Conservation (phyloP, 1,140 invertebrate species). For the Copidosoma floridanum region DNA sequence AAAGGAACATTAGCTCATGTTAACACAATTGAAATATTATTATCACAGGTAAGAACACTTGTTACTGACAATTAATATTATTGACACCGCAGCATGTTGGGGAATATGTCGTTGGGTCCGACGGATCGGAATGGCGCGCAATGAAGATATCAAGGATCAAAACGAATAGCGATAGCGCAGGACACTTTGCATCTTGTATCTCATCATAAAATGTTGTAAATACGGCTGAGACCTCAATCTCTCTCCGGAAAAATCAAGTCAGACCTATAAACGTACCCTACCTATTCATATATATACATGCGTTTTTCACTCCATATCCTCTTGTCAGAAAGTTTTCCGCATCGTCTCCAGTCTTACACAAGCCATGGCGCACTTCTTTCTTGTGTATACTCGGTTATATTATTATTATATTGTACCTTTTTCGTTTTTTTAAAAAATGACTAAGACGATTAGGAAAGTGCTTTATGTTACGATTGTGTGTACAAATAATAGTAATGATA, state of each 20-base stretch:
- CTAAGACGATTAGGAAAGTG: background rate
- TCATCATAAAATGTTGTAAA: conserved; percentile 21
- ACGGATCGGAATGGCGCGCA: too few species aligned
- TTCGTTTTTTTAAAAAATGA: too few species aligned
- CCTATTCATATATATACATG: background rate
- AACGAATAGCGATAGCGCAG: conserved; percentile 9
- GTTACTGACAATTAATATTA: conserved; percentile 44
- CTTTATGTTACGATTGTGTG: conserved; percentile 10
- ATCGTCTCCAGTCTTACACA: background rate
- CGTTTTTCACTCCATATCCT: too few species aligned
- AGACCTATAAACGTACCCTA: background rate
- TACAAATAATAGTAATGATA: conserved; percentile 16
- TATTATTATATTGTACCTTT: too few species aligned
- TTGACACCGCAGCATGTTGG: too few species aligned
- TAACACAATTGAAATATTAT: too few species aligned
- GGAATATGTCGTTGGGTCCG: too few species aligned
- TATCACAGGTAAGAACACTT: conserved; percentile 30
- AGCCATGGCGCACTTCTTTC: conserved; percentile 3
- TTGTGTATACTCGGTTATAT: too few species aligned
- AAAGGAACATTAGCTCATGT: background rate
- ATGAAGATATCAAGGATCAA: background rate
- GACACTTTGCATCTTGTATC: background rate
- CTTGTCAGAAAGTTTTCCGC: background rate
- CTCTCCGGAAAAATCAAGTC: conserved; percentile 1
- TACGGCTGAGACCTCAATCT: conserved; percentile 8